Conservation (phyloP, 2,888 invertebrate genomes). For the Lasioglossum vierecki region DNA sequence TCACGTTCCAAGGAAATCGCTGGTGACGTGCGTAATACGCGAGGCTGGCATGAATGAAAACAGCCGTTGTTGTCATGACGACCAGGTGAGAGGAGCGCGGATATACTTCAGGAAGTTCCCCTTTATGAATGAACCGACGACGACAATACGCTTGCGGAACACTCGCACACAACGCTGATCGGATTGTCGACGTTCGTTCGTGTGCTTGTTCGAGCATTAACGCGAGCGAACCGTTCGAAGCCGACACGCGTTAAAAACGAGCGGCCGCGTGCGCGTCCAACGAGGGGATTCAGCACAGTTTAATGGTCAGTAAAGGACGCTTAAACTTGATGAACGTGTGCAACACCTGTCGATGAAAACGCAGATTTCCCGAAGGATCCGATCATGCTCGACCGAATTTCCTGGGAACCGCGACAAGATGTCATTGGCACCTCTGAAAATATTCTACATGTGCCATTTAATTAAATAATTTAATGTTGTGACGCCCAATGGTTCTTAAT, state of each 20-base stretch:
- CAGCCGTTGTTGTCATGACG: slow-evolving; percentile 51
- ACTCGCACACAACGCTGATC: not conserved
- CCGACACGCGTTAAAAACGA: slow-evolving; percentile 48
- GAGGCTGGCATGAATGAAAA: slow-evolving; percentile 64
- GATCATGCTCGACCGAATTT: not conserved
- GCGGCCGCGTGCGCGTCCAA: not conserved
- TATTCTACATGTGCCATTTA: no score
- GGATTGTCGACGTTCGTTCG: not conserved
- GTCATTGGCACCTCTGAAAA: no score
- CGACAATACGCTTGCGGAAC: slow-evolving; percentile 7
- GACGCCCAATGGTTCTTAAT: no score
- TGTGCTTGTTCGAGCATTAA: slow-evolving; percentile 1
- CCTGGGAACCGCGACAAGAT: slow-evolving; percentile 18
- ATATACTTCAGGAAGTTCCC: slow-evolving; percentile 48
- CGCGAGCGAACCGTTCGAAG: not conserved
- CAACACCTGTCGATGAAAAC: not conserved
- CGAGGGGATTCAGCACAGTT: slow-evolving; percentile 35
- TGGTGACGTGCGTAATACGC: slow-evolving; percentile 46
- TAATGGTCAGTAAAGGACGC: slow-evolving; percentile 29
- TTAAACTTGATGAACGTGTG: slow-evolving; percentile 35
- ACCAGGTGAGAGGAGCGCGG: slow-evolving; percentile 62
- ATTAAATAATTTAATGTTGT: no score
- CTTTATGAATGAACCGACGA: slow-evolving; percentile 65
- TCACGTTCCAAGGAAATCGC: slow-evolving; percentile 44
- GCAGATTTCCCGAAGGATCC: not conserved